Base-by-base conservation (phyloP, 1,140 invertebrate genomes). In the Bombyx mori region DNA sequence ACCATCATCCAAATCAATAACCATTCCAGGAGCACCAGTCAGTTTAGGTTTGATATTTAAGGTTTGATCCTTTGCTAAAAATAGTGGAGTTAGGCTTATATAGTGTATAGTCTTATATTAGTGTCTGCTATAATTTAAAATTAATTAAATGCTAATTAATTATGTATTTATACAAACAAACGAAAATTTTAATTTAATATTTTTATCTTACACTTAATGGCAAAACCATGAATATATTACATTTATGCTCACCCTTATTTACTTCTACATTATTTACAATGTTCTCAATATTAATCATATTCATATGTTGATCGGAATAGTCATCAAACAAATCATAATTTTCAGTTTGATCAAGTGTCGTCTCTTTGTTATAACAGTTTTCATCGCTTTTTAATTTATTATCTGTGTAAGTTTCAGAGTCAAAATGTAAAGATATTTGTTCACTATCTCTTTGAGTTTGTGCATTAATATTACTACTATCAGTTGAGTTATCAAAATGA, bases 1-100 rank as follows among this genome's bases (percentile, higher is more conserved):
- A 51, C 67, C 68, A 8, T 75, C 61, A 57, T 89, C 83, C 42
- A 93, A 80, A 72, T 92, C 90, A 58, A 93, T 93, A 10, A 92
- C 65, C 67, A 86, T 89, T 55, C 91, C 89, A 12, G 90, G 89
- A 44, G 69, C 71, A 18, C 91, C 91, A 61, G 76, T 90, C 60
- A 93, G 70, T 66, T 75, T 90, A 6, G 91, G 91, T 63, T 83
- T 83, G 0, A 76, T 52, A 57, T 82, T 68, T 44, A 60, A 57
- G 44, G 48, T 18, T 8, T 6, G 51, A 42, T 77, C 52, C 63
- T 56, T 43, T 63, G 35, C 65, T 42, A 51, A 63, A 61, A 53
- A 58, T 56, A 26, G 61, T 59, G n/a, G 65, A 66, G 44, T 61
- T 60, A 10, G 44, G 35, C 43, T 46, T 58, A 18, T 18, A 18